Evolutionary conservation across 2,797 vertebrate species (phyloP), one percentile per base, ranked within the genome.

Genomic region (Alcedo quadribrachys): DNA sequence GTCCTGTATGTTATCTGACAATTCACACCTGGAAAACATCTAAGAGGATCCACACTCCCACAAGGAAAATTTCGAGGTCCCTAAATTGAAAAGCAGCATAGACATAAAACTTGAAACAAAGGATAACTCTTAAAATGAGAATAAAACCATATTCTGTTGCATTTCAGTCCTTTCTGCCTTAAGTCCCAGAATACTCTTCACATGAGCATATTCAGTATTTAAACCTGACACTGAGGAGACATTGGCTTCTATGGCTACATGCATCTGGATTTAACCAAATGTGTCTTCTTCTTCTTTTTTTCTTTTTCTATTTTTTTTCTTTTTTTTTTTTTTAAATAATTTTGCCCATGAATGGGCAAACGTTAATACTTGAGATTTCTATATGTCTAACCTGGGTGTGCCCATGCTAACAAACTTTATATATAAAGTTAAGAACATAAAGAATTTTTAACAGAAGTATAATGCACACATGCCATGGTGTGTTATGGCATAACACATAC

Each of bases 401-500:
- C 17, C 53, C 17, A 19, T 4, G 24, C 55, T 63, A 58, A 53
- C 6, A 54, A n/a, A 42, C 15, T 51, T 42, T 37, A 37, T 37
- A 37, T 37, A 37, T 37, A 14, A 37, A 37, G 37, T 37, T 37
- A 37, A 37, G 37, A 37, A 37, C 37, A 37, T 17, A 48, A 87
- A 42, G 12, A 67, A 37, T 48, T 68, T 81, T 80, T 89, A 80
- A 82, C 9, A 63, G 33, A 66, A 12, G 8, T 61, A 5, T 50
- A 87, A 75, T 0, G 2, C 15, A 65, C 21, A 15, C 4, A 28
- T 28, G 32, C 15, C 4, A 14, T 0, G 2, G 17, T 19, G 37
- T 54, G 15, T 42, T 54, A 62, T 1, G 42, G 18, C 30, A 27
- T 33, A 84, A 40, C 18, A 58, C 16, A 19, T 5, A 55, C 18